Evolutionary conservation across 1,140 invertebrate species (phyloP), one percentile per base, ranked within the genome.

Genomic region (Drosophila arizonae): DNA sequence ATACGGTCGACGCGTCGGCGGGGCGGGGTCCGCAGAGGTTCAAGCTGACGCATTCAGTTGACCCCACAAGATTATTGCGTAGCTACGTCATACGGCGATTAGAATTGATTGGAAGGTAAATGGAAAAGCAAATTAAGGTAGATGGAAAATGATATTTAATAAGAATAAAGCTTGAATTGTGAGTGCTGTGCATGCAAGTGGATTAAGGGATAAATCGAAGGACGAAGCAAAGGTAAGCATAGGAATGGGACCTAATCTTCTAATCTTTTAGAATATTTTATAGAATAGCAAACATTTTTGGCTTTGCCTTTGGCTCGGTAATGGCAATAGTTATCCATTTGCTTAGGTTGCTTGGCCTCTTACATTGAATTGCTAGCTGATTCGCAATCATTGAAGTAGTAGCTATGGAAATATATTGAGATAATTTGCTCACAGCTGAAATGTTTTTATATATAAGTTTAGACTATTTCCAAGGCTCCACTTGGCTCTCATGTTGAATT

Each of bases 131-230:
- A 56, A 43, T 36, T 33, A 28, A 50, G 26, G 6, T 41, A 26
- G 33, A 6, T 41, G 52, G 26, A 56, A 70, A 70, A 70, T 45
- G 48, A 62, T 64, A 64, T 64, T 56, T 41, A 63, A 63, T 55
- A 33, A 5, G n/a, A 26, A 54, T 45, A 30, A 1, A 56, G 57
- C 45, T 60, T 6, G 43, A 30, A 21, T 33, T 33, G 8, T 33
- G 6, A 30, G 28, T 30, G 28, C 28, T 30, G 28, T 30, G 6
- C 28, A 46, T 45, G 41, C 28, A 60, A 30, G 45, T 46, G 41
- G 33, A 36, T 36, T 6, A 15, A n/a, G 28, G 17, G 28, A 66
- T 26, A 21, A 48, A 57, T 45, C 13, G 26, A 46, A 45, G 1
- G 8, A 1, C 39, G 43, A 6, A 11, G 15, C 11, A 45, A 45